Evolutionary conservation across 1,140 invertebrate species (phyloP).

Genomic region (Saxidomus purpurata): DNA sequence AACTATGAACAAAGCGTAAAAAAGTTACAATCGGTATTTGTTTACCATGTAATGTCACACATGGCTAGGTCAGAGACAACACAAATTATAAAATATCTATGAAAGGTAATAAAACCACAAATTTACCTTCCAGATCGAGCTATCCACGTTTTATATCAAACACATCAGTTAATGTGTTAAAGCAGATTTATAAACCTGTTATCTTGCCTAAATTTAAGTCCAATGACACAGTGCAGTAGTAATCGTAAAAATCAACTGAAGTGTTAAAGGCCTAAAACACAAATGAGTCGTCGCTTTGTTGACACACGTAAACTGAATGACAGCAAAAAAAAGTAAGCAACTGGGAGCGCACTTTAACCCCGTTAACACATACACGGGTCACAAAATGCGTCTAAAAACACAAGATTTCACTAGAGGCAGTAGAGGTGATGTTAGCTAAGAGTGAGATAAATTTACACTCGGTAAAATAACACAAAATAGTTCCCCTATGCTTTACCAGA

Average conservation of each 20-base stretch:
- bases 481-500: constrained; percentile 21
- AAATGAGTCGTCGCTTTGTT: constrained; percentile 15
- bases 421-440: neutral
- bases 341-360: constrained; percentile 14
- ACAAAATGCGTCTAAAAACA: constrained; percentile 27
- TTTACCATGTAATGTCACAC: neutral
- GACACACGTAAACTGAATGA: constrained; percentile 2
- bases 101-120: neutral
- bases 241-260: constrained; percentile 11
- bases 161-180: neutral
- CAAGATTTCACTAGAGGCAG: constrained; percentile 5
- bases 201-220: constrained; percentile 9
- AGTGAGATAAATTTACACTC: constrained; percentile 16
- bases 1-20: neutral
- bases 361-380: neutral
- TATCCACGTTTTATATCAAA: neutral
- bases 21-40: neutral
- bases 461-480: constrained; percentile 11
- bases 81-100: constrained; percentile 18
- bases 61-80: neutral
- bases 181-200: neutral
- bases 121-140: neutral
- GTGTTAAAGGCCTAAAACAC: constrained; percentile 21
- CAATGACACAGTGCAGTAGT: constrained; percentile 14
- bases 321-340: neutral